phyloP scores from a whole-genome alignment of 53 echinoderm and acorn worm species.

The Patiria pectinifera region DNA sequence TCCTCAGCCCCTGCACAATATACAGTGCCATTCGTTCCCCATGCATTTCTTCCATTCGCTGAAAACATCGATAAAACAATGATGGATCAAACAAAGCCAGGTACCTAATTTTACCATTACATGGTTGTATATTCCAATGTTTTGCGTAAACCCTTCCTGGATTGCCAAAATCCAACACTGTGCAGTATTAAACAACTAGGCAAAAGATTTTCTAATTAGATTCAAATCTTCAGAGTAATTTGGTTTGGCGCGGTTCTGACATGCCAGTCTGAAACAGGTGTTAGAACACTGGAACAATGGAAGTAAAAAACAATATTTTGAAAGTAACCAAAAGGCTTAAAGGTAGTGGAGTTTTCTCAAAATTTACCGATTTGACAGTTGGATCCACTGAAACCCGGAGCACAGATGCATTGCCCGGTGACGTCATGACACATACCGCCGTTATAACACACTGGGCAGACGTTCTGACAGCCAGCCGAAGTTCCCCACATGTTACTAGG shows the following conservation, averaged over 20 bases:
- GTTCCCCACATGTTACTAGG: constrained; percentile 57
- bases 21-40: constrained; percentile 26
- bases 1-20: neutral
- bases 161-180: too few relatives aligned
- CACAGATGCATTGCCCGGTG: constrained; percentile 74
- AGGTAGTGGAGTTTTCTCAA: neutral
- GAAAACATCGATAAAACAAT: neutral
- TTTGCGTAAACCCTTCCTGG: too few relatives aligned
- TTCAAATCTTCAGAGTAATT: too few relatives aligned
- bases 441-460: constrained; percentile 80
- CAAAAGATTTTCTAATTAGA: too few relatives aligned
- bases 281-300: too few relatives aligned
- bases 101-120: too few relatives aligned
- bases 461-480: constrained; percentile 34
- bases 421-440: constrained; percentile 76
- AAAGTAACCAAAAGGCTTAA: neutral
- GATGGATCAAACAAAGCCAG: neutral
- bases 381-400: constrained; percentile 75
- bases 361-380: constrained; percentile 69
- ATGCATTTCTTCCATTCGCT: constrained; percentile 56
- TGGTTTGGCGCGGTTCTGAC: too few relatives aligned
- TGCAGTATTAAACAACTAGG: too few relatives aligned
- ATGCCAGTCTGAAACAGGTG: too few relatives aligned
- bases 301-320: neutral
- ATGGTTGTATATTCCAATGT: too few relatives aligned